phyloP scores from a whole-genome alignment of 2,888 invertebrate species.

The Tanypteryx hageni region DNA sequence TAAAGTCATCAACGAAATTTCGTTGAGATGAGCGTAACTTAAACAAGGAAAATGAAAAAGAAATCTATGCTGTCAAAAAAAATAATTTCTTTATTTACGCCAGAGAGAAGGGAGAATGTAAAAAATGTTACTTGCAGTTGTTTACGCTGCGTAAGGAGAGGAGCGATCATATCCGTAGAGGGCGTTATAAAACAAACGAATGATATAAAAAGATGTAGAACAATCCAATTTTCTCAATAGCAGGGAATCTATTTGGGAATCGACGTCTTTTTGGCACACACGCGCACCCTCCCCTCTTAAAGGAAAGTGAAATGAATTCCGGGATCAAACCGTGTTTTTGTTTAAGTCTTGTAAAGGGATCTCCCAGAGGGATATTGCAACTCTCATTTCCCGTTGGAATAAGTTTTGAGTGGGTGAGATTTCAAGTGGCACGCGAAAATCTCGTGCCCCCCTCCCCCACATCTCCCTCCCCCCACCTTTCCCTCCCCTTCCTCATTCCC shows the following conservation, averaged over 20 bases:
- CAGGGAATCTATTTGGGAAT: conserved; percentile 35
- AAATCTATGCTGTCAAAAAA: too few species aligned
- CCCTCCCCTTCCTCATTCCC: not conserved
- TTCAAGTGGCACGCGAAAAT: conserved; percentile 31
- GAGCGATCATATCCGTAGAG: not conserved
- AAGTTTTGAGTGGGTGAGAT: conserved; percentile 20
- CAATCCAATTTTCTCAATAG: conserved; percentile 38
- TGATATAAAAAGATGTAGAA: conserved; percentile 38
- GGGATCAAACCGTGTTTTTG: conserved; percentile 43
- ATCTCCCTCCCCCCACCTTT: not conserved
- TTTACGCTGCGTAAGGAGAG: not conserved
- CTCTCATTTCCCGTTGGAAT: conserved; percentile 23
- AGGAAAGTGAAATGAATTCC: conserved; percentile 46
- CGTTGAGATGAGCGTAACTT: too few species aligned
- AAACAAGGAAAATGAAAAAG: too few species aligned
- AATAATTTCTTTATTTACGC: too few species aligned
- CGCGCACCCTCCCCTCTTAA: conserved; percentile 8
- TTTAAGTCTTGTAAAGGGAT: conserved; percentile 36
- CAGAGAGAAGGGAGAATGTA: too few species aligned
- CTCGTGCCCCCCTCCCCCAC: not conserved
- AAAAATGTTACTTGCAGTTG: too few species aligned
- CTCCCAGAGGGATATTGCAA: not conserved
- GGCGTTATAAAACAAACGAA: conserved; percentile 41
- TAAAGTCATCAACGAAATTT: too few species aligned
- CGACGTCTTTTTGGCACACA: conserved; percentile 50